Evolutionary conservation across 1,140 invertebrate genomes (phyloP).

Genomic region (Globodera rostochiensis): DNA sequence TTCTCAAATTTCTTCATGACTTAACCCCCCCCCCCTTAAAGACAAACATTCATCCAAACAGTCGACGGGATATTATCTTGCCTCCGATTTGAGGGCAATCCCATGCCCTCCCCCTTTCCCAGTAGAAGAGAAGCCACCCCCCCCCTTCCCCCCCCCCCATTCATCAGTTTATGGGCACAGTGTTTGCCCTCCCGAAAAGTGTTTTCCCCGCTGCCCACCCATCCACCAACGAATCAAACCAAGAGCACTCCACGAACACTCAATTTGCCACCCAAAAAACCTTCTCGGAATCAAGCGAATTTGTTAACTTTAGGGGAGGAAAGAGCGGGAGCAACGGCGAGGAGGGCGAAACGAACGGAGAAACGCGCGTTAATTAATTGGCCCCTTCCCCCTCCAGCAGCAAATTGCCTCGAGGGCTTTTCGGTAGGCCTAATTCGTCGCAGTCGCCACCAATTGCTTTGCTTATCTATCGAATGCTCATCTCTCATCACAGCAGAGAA

Average conservation of each 20-base stretch:
- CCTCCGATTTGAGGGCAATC: constrained; percentile 4
- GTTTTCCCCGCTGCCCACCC: neutral
- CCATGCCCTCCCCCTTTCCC: neutral
- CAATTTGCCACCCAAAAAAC: neutral
- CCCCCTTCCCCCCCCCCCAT: neutral
- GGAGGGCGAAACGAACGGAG: neutral
- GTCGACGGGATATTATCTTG: neutral
- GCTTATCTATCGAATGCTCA: neutral
- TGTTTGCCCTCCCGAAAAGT: constrained; percentile 24
- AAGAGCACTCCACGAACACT: constrained; percentile 13
- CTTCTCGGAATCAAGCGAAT: constrained; percentile 9
- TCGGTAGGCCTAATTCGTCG: neutral
- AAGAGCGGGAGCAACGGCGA: neutral
- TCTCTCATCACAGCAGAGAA: neutral
- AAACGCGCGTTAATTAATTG: neutral
- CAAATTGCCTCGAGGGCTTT: neutral
- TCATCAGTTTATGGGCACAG: constrained; percentile 10
- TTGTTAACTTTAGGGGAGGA: neutral
- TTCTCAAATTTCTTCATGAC: constrained; percentile 13
- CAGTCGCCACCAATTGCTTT: neutral
- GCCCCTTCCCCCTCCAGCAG: neutral
- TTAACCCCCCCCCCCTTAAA: neutral
- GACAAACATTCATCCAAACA: constrained; percentile 18
- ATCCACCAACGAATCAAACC: neutral
- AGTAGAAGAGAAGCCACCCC: neutral